Conservation (phyloP, 2,113 vertebrate genomes). For the Ailurus styani region DNA sequence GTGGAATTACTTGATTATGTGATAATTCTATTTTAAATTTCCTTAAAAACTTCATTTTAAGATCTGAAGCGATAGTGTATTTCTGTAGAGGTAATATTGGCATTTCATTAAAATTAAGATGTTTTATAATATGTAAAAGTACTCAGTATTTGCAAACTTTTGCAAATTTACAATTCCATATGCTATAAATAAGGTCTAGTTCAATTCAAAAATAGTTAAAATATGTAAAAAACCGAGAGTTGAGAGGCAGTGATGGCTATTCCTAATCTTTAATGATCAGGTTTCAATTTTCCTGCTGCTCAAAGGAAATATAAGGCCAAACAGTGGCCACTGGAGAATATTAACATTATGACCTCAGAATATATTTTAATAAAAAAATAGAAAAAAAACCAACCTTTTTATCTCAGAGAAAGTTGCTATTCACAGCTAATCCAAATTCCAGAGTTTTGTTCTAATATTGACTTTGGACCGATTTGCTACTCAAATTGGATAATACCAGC, state of each 20-base stretch:
- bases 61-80: slow-evolving; percentile 27
- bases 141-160: slow-evolving; percentile 34
- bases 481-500: slow-evolving; percentile 24
- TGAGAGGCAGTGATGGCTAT: not conserved
- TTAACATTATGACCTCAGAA: not conserved
- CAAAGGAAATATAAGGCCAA: not conserved
- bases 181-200: not conserved
- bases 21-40: slow-evolving; percentile 25
- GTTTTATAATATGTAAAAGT: slow-evolving; percentile 52
- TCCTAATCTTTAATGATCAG: not conserved
- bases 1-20: not conserved
- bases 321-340: not conserved
- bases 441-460: slow-evolving; percentile 57
- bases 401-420: slow-evolving; percentile 24
- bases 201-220: not conserved
- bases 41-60: slow-evolving; percentile 52
- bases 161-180: not conserved
- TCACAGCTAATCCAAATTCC: slow-evolving; percentile 38
- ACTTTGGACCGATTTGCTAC: slow-evolving; percentile 51
- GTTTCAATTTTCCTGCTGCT: not conserved
- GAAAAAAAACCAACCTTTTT: not conserved
- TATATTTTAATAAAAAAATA: not conserved
- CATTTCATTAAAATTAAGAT: slow-evolving; percentile 57
- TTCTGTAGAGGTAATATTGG: slow-evolving; percentile 49
- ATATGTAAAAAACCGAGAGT: not conserved